Evolutionary conservation across 2,888 invertebrate species (phyloP).

Genomic region (Acanthosepion esculentum): DNA sequence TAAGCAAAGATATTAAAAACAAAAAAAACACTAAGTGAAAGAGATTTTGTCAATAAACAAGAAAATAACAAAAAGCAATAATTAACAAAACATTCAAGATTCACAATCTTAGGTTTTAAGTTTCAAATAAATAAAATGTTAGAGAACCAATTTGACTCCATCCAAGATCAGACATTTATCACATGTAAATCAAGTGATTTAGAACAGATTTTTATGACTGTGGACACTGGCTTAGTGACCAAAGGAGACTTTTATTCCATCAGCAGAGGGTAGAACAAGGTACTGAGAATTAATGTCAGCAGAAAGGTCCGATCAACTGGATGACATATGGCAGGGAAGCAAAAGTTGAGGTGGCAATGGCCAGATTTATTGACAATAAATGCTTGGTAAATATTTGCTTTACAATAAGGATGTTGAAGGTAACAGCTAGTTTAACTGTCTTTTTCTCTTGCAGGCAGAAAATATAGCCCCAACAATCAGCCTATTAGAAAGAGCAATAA

Average conservation of each 20-base stretch:
- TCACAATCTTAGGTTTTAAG: too few species aligned
- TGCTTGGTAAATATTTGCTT: slow-evolving; percentile 22
- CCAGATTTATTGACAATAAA: neutral
- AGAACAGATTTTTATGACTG: neutral
- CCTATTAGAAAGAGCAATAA: neutral
- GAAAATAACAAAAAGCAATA: too few species aligned
- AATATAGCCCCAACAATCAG: neutral
- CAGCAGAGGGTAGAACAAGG: neutral
- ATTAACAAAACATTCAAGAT: too few species aligned
- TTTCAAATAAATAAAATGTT: too few species aligned
- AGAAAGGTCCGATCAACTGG: neutral
- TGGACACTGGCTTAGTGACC: slow-evolving; percentile 9
- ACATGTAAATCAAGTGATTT: neutral
- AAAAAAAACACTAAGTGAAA: too few species aligned
- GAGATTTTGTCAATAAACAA: too few species aligned
- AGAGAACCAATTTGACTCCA: too few species aligned
- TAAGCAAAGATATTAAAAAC: too few species aligned
- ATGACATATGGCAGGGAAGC: neutral
- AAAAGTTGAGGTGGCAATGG: neutral
- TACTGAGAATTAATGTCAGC: neutral
- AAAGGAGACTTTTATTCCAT: neutral
- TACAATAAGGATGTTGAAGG: neutral
- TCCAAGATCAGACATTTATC: too few species aligned
- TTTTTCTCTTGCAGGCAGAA: neutral
- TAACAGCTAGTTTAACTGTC: neutral